Percentiles rank a stretch among this genome's conserved stretches.
Conservation (phyloP, 2,113 vertebrate genomes). For the Cryptomyrus ogoouensis region DNA sequence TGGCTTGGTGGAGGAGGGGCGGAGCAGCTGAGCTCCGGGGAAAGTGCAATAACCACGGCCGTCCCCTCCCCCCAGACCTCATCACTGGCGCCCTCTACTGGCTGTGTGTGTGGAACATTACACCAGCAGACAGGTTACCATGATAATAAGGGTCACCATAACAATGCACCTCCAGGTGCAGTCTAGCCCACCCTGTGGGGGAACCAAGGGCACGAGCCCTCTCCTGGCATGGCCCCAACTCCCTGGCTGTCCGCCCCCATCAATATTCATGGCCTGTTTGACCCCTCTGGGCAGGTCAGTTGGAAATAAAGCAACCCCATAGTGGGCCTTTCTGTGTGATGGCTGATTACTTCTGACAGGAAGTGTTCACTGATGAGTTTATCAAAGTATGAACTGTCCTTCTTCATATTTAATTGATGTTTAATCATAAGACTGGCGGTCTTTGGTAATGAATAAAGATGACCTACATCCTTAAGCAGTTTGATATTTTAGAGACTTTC, state of each 20-base stretch:
- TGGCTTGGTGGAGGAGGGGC: background rate
- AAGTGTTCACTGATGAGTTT: conserved; percentile 21
- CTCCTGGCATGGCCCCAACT: accelerated
- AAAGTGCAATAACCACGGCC: background rate
- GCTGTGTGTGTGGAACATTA: background rate
- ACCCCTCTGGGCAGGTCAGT: conserved; percentile 11
- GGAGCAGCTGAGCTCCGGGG: background rate
- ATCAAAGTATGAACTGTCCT: conserved; percentile 14
- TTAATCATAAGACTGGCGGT: background rate
- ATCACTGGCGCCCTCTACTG: background rate
- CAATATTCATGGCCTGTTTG: conserved; percentile 26
- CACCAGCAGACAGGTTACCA: background rate
- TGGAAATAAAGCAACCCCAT: conserved; percentile 13
- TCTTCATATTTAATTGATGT: conserved; percentile 18
- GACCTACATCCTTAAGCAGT: conserved; percentile 20
- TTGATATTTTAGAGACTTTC: background rate
- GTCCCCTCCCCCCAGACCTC: background rate
- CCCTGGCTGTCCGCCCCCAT: conserved; percentile 10
- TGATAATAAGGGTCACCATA: conserved; percentile 43
- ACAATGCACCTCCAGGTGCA: conserved; percentile 44
- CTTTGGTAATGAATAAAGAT: conserved; percentile 14
- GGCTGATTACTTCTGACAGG: conserved; percentile 14
- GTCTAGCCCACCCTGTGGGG: conserved; percentile 33
- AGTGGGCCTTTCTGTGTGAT: background rate
- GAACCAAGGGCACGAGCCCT: conserved; percentile 27